Percentiles rank a stretch among this genome's conserved stretches.
These are phyloP conservation scores for Mythimna lalbum DNA, from an alignment of 2,888 invertebrate genomes.

Conservation along the genomic window DNA sequence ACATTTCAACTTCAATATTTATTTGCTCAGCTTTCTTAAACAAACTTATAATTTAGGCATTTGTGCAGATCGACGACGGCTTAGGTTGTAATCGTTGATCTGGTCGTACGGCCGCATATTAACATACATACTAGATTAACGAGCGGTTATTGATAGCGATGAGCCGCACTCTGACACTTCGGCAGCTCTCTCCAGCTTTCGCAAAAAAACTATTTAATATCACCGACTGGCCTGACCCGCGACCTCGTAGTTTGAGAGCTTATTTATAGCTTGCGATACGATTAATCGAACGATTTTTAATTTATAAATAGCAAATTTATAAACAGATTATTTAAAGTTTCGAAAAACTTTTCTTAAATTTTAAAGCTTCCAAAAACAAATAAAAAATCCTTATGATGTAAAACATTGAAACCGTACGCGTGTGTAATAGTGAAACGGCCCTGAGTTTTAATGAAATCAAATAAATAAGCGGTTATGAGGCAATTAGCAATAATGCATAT, in stretches of 20 bases:
- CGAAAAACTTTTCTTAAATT: too few species aligned
- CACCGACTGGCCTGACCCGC: conserved; percentile 37
- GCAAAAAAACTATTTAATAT: conserved; percentile 61
- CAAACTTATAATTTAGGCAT: neutral
- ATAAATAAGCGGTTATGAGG: neutral
- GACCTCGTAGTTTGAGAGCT: conserved; percentile 34
- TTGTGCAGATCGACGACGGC: neutral
- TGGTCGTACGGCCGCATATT: conserved; percentile 15
- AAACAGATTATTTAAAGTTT: neutral
- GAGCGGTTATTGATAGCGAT: conserved; percentile 45
- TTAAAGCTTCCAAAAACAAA: too few species aligned
- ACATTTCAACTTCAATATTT: conserved; percentile 17
- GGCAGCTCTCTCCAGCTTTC: conserved; percentile 61
- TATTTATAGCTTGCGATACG: conserved; percentile 46
- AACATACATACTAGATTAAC: conserved; percentile 24
- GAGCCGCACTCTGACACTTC: conserved; percentile 12
- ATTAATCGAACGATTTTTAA: conserved; percentile 14
- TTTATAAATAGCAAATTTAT: neutral
- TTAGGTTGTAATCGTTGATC: conserved; percentile 18
- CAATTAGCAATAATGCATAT: neutral
- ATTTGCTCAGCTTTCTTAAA: conserved; percentile 8
- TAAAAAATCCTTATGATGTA: too few species aligned
- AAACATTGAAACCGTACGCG: too few species aligned
- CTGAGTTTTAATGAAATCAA: neutral
- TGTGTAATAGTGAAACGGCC: neutral